These are phyloP conservation scores for Diaprepes abbreviatus DNA, from an alignment of 2,888 invertebrate genomes.

Conservation along the genomic window DNA sequence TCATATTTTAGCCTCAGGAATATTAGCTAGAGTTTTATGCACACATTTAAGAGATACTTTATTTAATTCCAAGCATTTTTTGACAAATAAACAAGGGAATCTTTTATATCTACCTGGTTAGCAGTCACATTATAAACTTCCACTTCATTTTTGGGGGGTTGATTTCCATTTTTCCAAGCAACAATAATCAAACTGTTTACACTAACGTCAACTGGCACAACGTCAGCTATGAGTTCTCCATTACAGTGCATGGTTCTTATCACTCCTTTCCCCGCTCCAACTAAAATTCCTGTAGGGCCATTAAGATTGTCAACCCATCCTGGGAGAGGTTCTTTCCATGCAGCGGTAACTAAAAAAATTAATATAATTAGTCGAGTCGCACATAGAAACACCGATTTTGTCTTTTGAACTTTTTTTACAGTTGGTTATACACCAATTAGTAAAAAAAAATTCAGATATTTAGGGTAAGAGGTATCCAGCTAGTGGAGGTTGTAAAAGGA, in stretches of 20 bases:
- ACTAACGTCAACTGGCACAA: conserved; percentile 84
- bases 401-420: too few species aligned
- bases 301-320: conserved; percentile 95
- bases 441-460: too few species aligned
- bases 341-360: conserved; percentile 79
- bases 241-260: conserved; percentile 88
- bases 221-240: conserved; percentile 73
- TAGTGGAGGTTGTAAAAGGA: too few species aligned
- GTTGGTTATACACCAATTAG: too few species aligned
- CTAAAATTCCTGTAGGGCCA: conserved; percentile 88
- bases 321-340: conserved; percentile 81
- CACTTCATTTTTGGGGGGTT: conserved; percentile 52
- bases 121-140: conserved; percentile 63
- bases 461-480: too few species aligned
- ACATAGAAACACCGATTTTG: too few species aligned
- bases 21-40: too few species aligned
- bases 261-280: conserved; percentile 87
- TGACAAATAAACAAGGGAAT: too few species aligned
- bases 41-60: too few species aligned
- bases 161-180: conserved; percentile 75
- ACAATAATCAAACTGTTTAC: conserved; percentile 85
- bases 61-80: too few species aligned
- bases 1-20: too few species aligned
- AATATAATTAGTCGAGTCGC: too few species aligned
- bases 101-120: conserved; percentile 56